These are phyloP conservation scores for Oryzias javanicus DNA, from an alignment of 2,113 vertebrate genomes.

Conservation along the genomic window DNA sequence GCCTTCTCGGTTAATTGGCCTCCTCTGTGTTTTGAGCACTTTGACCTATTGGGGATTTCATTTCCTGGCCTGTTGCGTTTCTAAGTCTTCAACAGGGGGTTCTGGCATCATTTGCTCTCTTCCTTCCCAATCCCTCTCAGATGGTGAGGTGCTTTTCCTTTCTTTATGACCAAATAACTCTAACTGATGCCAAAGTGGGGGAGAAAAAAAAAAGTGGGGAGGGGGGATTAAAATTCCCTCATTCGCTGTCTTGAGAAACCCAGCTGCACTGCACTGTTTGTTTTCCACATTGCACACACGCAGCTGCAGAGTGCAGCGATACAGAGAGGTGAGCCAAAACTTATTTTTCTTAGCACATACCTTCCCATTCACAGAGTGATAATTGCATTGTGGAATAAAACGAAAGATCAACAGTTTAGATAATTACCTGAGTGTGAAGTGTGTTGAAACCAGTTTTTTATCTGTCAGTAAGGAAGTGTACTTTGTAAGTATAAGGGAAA, in stretches of 20 bases:
- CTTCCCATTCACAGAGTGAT: constrained; percentile 62
- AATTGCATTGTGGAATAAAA: constrained; percentile 59
- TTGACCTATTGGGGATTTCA: constrained; percentile 64
- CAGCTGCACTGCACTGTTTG: constrained; percentile 79
- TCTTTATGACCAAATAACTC: constrained; percentile 81
- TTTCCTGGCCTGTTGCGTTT: constrained; percentile 69
- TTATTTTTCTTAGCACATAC: constrained; percentile 69
- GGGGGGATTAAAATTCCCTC: constrained; percentile 80
- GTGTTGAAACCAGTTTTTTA: constrained; percentile 17
- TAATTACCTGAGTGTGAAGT: constrained; percentile 23
- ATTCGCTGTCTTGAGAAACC: constrained; percentile 76
- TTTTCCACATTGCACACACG: constrained; percentile 65
- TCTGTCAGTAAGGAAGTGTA: neutral
- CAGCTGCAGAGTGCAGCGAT: constrained; percentile 73
- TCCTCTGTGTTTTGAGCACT: constrained; percentile 55
- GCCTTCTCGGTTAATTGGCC: constrained; percentile 51
- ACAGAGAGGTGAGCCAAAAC: constrained; percentile 64
- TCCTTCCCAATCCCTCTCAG: constrained; percentile 61
- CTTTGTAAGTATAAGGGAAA: too few species aligned
- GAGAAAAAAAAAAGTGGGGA: constrained; percentile 56
- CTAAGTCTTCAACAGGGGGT: constrained; percentile 45
- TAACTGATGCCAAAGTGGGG: constrained; percentile 70
- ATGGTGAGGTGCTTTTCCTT: constrained; percentile 67
- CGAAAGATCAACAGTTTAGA: constrained; percentile 46
- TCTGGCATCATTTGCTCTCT: constrained; percentile 65